Evolutionary conservation across 2,113 vertebrate genomes (phyloP).

Genomic region (Erinaceus europaeus): DNA sequence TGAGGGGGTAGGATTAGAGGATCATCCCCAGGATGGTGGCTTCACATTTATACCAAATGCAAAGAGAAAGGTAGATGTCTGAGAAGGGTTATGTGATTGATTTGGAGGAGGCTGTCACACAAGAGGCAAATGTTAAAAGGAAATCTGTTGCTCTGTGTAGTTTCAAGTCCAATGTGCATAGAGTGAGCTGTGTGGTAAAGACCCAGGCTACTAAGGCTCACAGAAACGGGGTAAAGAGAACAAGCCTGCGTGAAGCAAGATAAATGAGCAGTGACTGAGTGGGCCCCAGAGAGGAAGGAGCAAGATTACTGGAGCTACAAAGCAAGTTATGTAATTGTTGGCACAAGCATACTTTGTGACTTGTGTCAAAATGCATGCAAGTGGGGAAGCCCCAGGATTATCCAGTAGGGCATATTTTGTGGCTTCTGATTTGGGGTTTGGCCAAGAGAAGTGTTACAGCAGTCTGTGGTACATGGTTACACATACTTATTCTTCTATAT

Average conservation of each 20-base stretch:
- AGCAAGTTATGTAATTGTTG: conserved; percentile 33
- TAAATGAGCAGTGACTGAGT: conserved; percentile 6
- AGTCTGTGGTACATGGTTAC: not conserved
- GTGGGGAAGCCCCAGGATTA: conserved; percentile 35
- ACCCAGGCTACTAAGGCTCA: not conserved
- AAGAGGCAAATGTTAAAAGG: not conserved
- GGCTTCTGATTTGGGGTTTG: conserved; percentile 48
- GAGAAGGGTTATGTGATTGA: not conserved
- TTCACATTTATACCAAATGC: not conserved
- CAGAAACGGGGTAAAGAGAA: not conserved
- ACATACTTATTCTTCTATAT: not conserved
- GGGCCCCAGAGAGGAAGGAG: conserved; percentile 37
- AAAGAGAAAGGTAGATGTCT: not conserved
- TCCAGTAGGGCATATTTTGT: conserved; percentile 15
- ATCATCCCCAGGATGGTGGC: not conserved
- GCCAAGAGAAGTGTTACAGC: conserved; percentile 39
- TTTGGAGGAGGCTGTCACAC: not conserved
- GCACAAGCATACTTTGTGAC: conserved; percentile 42
- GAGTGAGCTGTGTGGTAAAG: not conserved
- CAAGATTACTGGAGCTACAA: not conserved
- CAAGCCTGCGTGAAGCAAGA: not conserved
- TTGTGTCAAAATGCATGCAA: conserved; percentile 29
- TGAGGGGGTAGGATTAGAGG: not conserved
- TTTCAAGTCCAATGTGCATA: not conserved
- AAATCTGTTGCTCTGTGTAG: not conserved